These are phyloP conservation scores for Solen grandis DNA, from an alignment of 1,140 invertebrate species.

Conservation along the genomic window DNA sequence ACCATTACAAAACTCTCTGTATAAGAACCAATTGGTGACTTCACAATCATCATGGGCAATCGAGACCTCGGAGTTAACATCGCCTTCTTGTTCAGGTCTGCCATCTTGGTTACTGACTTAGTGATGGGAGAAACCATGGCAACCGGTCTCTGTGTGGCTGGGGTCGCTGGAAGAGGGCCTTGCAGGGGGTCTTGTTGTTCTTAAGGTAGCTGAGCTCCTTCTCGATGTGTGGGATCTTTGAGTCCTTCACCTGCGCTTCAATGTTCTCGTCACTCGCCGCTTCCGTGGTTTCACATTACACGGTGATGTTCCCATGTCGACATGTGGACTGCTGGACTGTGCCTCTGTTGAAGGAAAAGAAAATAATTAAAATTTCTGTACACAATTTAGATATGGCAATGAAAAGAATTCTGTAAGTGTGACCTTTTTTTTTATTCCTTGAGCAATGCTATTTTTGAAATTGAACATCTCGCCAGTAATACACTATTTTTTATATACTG, in stretches of 20 bases:
- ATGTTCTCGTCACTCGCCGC: conserved; percentile 59
- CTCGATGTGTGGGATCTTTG: conserved; percentile 56
- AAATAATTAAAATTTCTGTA: conserved; percentile 13
- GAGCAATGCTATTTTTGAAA: no score
- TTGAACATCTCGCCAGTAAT: no score
- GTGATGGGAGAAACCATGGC: conserved; percentile 65
- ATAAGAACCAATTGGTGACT: conserved; percentile 48
- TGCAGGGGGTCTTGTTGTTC: conserved; percentile 54
- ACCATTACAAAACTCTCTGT: conserved; percentile 56
- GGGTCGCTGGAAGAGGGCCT: conserved; percentile 25
- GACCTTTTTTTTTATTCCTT: no score
- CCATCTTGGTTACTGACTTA: conserved; percentile 51
- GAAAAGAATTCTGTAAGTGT: no score
- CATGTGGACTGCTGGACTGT: conserved; percentile 68
- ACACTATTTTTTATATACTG: no score
- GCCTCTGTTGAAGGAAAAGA: conserved; percentile 52
- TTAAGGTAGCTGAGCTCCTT: conserved; percentile 53
- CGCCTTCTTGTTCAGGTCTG: conserved; percentile 52
- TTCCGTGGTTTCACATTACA: conserved; percentile 57
- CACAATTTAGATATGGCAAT: no score
- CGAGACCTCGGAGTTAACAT: conserved; percentile 60
- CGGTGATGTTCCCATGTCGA: conserved; percentile 30
- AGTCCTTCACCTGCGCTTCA: conserved; percentile 40
- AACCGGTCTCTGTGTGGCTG: conserved; percentile 49
- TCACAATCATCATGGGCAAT: conserved; percentile 50